Evolutionary conservation across 2,797 vertebrate genomes (phyloP).

Genomic region (Amblyopsis hoosieri): DNA sequence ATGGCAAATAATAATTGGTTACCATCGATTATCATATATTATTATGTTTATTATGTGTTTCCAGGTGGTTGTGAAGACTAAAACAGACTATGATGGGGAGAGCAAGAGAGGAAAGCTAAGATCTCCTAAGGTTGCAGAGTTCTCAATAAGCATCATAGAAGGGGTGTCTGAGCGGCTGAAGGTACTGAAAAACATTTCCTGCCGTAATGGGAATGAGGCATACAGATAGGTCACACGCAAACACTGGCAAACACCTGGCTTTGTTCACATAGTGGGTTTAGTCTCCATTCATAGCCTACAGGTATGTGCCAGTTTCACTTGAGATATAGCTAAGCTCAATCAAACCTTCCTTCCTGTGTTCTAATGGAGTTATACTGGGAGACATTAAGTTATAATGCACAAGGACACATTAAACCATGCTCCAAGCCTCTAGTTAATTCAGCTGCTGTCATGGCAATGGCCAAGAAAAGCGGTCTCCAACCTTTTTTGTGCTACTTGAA

Average conservation of each 20-base stretch:
- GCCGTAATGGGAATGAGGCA: neutral
- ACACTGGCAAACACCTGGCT: no score
- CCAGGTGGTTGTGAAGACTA: constrained; percentile 95
- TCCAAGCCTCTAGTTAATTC: constrained; percentile 62
- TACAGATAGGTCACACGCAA: no score
- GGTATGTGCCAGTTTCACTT: constrained; percentile 7
- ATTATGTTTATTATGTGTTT: constrained; percentile 26
- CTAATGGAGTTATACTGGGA: constrained; percentile 18
- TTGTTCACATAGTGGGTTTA: no score
- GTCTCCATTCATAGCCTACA: neutral
- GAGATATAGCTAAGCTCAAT: constrained; percentile 18
- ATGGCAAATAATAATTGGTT: no score
- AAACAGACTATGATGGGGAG: constrained; percentile 90
- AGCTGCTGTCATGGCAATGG: constrained; percentile 68
- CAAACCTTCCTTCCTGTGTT: constrained; percentile 26
- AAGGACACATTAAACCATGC: constrained; percentile 62
- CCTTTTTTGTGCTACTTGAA: constrained; percentile 15
- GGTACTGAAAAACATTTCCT: constrained; percentile 60
- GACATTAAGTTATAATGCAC: constrained; percentile 38
- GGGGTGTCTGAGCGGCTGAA: constrained; percentile 93
- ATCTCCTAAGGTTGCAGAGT: constrained; percentile 90
- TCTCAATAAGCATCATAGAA: constrained; percentile 93
- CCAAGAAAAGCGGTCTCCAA: constrained; percentile 49
- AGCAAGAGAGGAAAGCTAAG: constrained; percentile 88
- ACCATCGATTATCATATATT: neutral